phyloP scores from a whole-genome alignment of 2,797 vertebrate species.

The Sorex maritimensis region DNA sequence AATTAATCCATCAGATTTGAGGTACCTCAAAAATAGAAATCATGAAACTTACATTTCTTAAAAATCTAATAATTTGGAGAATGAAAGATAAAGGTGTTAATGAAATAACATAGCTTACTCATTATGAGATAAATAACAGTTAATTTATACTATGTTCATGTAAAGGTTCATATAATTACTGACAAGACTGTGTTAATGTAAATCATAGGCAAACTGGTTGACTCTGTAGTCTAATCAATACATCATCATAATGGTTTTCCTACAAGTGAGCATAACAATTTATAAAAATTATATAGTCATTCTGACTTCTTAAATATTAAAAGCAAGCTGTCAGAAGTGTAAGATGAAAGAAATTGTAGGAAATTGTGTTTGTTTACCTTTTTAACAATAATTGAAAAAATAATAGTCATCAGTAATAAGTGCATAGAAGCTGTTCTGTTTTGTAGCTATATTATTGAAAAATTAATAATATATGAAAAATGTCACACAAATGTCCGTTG shows the following conservation, averaged over 20 bases:
- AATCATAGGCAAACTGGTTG: background rate
- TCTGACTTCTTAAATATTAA: constrained; percentile 52
- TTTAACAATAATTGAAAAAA: background rate
- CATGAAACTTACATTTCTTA: constrained; percentile 1
- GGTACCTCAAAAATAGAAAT: background rate
- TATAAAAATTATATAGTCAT: background rate
- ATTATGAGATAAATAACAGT: too few species aligned
- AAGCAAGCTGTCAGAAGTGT: background rate
- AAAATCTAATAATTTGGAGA: constrained; percentile 11
- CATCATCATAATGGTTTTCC: constrained; percentile 33
- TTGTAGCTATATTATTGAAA: background rate
- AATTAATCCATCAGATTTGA: constrained; percentile 24
- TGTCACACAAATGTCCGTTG: background rate
- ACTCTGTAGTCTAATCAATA: constrained; percentile 21
- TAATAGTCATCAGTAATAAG: background rate
- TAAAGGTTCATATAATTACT: too few species aligned
- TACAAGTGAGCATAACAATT: background rate
- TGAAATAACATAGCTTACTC: background rate
- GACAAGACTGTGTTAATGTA: background rate
- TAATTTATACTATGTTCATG: too few species aligned
- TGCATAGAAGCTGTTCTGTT: constrained; percentile 22
- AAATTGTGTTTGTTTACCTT: constrained; percentile 32
- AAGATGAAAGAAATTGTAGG: background rate
- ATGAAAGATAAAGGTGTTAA: constrained; percentile 24
- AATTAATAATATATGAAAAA: background rate